Conservation (phyloP, 1,140 invertebrate species). For the Hydropsyche tenuis region DNA sequence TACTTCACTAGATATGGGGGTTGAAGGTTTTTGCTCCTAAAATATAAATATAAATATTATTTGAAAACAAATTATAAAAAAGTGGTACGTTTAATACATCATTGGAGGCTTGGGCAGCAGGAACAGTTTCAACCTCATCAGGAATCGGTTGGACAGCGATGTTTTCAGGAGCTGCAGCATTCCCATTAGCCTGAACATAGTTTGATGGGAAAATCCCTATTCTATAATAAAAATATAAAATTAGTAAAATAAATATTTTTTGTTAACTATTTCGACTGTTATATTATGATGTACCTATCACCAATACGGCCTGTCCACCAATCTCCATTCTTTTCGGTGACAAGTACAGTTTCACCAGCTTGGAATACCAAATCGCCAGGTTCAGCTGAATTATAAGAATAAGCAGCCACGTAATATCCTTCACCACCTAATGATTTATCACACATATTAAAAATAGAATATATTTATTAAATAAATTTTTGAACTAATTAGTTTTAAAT, state of each 20-base stretch:
- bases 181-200: slow-evolving; percentile 73
- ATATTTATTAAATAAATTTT: slow-evolving; percentile 1
- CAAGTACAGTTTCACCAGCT: slow-evolving; percentile 87
- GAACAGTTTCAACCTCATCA: neutral
- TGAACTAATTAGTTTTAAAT: neutral
- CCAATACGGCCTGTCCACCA: slow-evolving; percentile 97
- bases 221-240: slow-evolving; percentile 53
- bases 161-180: slow-evolving; percentile 41
- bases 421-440: slow-evolving; percentile 54
- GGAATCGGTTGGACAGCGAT: neutral
- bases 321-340: slow-evolving; percentile 90
- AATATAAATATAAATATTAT: neutral
- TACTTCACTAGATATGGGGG: slow-evolving; percentile 58
- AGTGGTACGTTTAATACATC: slow-evolving; percentile 17
- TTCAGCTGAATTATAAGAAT: slow-evolving; percentile 87
- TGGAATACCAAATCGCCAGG: slow-evolving; percentile 91
- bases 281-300: slow-evolving; percentile 57
- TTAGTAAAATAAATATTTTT: neutral
- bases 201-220: slow-evolving; percentile 96
- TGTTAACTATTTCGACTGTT: neutral
- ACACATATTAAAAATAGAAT: slow-evolving; percentile 23
- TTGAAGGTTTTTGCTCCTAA: slow-evolving; percentile 59
- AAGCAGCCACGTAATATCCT: slow-evolving; percentile 82
- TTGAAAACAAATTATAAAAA: too few relatives aligned
- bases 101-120: slow-evolving; percentile 9